These are phyloP conservation scores for Ammodramus savannarum DNA, from an alignment of 2,113 vertebrate species.

Conservation along the genomic window DNA sequence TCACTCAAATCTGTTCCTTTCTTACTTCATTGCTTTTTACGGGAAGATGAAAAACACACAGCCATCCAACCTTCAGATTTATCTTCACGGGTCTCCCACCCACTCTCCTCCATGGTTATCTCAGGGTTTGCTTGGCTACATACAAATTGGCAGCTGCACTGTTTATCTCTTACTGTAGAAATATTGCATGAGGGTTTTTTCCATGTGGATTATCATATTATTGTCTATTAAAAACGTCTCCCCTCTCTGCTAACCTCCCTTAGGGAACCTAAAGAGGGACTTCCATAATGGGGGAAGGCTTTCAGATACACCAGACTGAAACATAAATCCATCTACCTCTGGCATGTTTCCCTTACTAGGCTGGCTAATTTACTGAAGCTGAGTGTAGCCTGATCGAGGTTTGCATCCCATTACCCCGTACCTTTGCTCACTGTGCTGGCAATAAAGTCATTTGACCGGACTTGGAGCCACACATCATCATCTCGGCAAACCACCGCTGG, in stretches of 20 bases:
- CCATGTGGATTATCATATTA: constrained; percentile 53
- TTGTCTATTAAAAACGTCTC: constrained; percentile 62
- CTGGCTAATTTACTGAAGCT: constrained; percentile 39
- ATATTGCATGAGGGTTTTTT: neutral
- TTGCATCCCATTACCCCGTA: neutral
- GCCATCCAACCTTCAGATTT: constrained; percentile 4
- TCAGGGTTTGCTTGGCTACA: constrained; percentile 24
- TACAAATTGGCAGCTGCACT: constrained; percentile 48
- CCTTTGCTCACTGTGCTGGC: neutral
- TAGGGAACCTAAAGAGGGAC: constrained; percentile 55
- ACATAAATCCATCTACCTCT: constrained; percentile 61
- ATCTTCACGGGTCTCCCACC: constrained; percentile 5
- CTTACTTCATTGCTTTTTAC: constrained; percentile 15
- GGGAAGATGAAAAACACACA: constrained; percentile 8
- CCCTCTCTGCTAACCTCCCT: constrained; percentile 52
- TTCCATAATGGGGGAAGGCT: constrained; percentile 59
- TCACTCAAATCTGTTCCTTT: constrained; percentile 21
- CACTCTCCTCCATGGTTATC: neutral
- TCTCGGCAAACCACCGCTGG: neutral
- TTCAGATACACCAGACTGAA: constrained; percentile 57
- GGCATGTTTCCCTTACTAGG: constrained; percentile 43
- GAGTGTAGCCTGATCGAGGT: neutral
- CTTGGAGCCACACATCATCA: neutral
- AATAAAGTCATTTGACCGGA: neutral
- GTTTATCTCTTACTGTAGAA: constrained; percentile 50